Percentiles rank a stretch among this genome's conserved stretches.
These are phyloP conservation scores for Drosophila pallidifrons DNA, from an alignment of 1,140 invertebrate species.

Conservation along the genomic window DNA sequence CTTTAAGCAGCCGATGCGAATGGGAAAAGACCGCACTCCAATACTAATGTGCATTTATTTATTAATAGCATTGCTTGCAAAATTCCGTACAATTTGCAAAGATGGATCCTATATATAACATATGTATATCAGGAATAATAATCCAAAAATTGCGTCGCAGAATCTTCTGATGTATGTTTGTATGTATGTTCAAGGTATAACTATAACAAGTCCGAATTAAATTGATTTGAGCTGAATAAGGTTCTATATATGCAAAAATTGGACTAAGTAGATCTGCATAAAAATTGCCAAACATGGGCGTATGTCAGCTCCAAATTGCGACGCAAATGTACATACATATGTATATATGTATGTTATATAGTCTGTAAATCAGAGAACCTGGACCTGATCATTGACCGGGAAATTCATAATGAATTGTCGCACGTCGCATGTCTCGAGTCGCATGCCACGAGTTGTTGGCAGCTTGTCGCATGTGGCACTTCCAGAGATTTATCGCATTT, in stretches of 20 bases:
- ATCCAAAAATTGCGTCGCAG: slow-evolving; percentile 54
- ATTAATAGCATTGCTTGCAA: slow-evolving; percentile 6
- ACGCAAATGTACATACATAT: background rate
- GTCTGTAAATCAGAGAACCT: slow-evolving; percentile 2
- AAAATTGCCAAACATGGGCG: slow-evolving; percentile 1
- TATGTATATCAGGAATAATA: slow-evolving; percentile 18
- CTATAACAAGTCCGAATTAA: slow-evolving; percentile 70
- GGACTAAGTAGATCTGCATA: slow-evolving; percentile 9
- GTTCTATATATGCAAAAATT: slow-evolving; percentile 36
- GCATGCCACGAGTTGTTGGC: slow-evolving; percentile 11
- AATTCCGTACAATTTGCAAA: slow-evolving; percentile 6
- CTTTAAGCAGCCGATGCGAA: background rate
- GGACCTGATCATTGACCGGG: slow-evolving; percentile 48
- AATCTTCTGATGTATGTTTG: slow-evolving; percentile 5
- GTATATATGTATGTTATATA: background rate
- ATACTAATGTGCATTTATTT: slow-evolving; percentile 8
- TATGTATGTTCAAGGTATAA: background rate
- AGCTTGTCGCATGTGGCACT: slow-evolving; percentile 27
- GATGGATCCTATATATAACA: background rate
- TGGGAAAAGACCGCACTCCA: slow-evolving; percentile 4
- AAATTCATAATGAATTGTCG: slow-evolving; percentile 30
- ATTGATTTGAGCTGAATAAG: slow-evolving; percentile 61
- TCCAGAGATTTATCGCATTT: slow-evolving; percentile 35
- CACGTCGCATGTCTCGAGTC: slow-evolving; percentile 26
- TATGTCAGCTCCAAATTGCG: slow-evolving; percentile 11